Percentiles rank a stretch among this genome's conserved stretches.
Conservation (phyloP, 2,888 invertebrate genomes). For the Netelia melanura region DNA sequence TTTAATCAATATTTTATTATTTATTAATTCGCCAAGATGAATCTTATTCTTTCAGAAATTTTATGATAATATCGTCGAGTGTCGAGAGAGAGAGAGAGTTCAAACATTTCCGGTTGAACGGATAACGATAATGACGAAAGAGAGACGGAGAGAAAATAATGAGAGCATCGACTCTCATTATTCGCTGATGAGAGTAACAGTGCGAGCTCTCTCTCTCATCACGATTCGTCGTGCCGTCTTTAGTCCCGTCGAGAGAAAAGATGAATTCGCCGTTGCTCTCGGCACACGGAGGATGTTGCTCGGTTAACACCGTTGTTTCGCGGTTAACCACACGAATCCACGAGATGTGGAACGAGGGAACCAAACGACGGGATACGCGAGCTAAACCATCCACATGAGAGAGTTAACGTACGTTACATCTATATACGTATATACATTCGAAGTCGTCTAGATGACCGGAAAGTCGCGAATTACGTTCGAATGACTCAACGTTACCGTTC, state of each 20-base stretch:
- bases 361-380: constrained; percentile 49
- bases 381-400: constrained; percentile 16
- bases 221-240: constrained; percentile 9
- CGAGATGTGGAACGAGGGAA: constrained; percentile 61
- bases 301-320: constrained; percentile 66
- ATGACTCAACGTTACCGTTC: constrained; percentile 12
- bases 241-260: constrained; percentile 19
- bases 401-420: constrained; percentile 25
- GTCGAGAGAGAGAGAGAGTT: not conserved
- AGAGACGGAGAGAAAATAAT: constrained; percentile 13
- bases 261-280: constrained; percentile 29
- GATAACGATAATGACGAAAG: not conserved
- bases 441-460: constrained; percentile 6
- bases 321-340: constrained; percentile 64
- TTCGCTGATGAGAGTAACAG: not conserved
- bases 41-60: not conserved
- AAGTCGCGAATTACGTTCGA: constrained; percentile 21
- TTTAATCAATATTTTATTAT: not conserved
- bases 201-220: not conserved
- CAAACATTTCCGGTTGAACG: constrained; percentile 6
- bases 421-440: not conserved
- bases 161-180: not conserved
- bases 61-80: not conserved
- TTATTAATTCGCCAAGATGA: not conserved
- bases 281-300: constrained; percentile 66